A percentile compares a stretch with the other conserved stretches of the same genome.
Conservation (phyloP, 2,888 invertebrate genomes). For the Drosophila hamatofila region DNA sequence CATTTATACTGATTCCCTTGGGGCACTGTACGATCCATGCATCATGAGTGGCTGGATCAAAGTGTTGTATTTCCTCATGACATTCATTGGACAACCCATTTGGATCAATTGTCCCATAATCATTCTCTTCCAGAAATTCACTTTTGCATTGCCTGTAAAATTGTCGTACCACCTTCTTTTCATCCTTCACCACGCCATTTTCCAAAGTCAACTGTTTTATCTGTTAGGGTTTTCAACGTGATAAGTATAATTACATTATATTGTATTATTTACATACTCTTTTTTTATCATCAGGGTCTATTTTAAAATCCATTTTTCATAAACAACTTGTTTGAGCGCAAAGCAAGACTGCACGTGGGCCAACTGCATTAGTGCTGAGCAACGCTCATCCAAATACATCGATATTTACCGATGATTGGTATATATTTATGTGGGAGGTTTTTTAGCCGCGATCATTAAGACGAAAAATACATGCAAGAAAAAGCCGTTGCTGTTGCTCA, state of each 20-base stretch:
- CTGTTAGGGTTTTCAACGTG: not conserved
- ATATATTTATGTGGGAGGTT: not conserved
- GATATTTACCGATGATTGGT: not conserved
- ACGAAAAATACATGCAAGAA: not conserved
- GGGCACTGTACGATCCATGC: constrained; percentile 70
- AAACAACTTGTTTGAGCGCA: not conserved
- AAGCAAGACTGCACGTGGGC: not conserved
- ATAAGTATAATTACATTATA: not conserved
- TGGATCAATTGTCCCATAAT: constrained; percentile 13
- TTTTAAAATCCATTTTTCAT: not conserved
- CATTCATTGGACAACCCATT: constrained; percentile 12
- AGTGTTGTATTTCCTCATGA: constrained; percentile 28
- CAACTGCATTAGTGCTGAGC: not conserved
- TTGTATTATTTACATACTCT: not conserved
- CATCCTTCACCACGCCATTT: not conserved
- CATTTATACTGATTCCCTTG: constrained; percentile 32
- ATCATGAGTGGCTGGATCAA: constrained; percentile 48
- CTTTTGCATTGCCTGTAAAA: constrained; percentile 10
- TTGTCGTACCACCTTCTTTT: constrained; percentile 7
- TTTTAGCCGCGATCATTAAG: not conserved
- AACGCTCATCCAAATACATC: not conserved
- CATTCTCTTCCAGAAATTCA: constrained; percentile 51
- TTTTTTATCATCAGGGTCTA: not conserved
- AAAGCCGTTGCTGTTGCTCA: not conserved
- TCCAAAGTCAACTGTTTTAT: not conserved